Percentiles rank a stretch among this genome's conserved stretches.
phyloP scores from a whole-genome alignment of 1,140 invertebrate species.

The Drosophila biarmipes region DNA sequence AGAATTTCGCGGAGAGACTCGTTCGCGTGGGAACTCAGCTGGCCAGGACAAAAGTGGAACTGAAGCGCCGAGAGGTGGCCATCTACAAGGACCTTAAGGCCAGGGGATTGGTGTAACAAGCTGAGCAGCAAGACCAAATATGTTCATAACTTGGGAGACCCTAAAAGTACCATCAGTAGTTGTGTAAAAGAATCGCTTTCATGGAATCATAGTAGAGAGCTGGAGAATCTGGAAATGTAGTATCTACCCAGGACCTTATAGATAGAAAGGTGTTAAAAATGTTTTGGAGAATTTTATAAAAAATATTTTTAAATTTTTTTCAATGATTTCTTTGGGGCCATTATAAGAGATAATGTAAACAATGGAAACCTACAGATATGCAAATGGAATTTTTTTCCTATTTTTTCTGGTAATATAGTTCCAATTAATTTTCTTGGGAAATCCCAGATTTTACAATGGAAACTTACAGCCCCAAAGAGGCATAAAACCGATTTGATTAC shows the following conservation, averaged over 20 bases:
- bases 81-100: neutral
- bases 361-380: neutral
- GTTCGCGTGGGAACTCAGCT: neutral
- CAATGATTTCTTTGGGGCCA: too few species aligned
- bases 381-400: neutral
- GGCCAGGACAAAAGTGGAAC: neutral
- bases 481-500: slow-evolving; percentile 25
- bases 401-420: neutral
- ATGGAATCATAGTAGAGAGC: neutral
- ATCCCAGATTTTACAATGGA: slow-evolving; percentile 8
- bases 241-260: too few species aligned
- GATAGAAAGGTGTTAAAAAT: too few species aligned
- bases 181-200: neutral
- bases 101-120: neutral
- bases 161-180: neutral
- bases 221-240: too few species aligned
- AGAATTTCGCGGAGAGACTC: neutral
- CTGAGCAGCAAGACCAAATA: too few species aligned
- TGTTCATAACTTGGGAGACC: too few species aligned
- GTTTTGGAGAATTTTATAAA: too few species aligned
- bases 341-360: too few species aligned
- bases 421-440: neutral
- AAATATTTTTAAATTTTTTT: too few species aligned
- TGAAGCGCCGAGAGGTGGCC: neutral
- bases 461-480: neutral